Conservation (phyloP, 2,888 invertebrate genomes). For the Phyllotreta cruciferae region DNA sequence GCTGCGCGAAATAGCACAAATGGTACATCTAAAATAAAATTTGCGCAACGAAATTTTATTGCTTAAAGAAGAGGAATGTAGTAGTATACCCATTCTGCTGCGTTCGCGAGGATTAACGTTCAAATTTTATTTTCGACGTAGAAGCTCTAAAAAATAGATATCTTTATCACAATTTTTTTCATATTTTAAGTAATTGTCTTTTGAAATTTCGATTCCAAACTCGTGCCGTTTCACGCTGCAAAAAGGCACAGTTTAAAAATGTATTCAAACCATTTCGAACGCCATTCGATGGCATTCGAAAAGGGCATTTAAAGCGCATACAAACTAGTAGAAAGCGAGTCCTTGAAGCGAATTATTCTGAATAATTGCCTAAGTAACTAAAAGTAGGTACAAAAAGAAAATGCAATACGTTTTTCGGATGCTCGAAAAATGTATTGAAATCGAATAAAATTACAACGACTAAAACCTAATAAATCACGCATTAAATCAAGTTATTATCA, state of each 20-base stretch:
- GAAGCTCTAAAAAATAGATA: constrained; percentile 39
- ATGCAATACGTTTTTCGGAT: constrained; percentile 20
- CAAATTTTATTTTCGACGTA: constrained; percentile 25
- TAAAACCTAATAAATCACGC: constrained; percentile 30
- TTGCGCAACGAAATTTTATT: too few relatives aligned
- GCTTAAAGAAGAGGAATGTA: too few relatives aligned
- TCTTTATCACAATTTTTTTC: constrained; percentile 48
- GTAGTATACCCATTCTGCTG: background rate
- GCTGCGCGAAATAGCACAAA: background rate
- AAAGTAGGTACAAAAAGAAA: constrained; percentile 38
- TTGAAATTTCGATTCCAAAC: constrained; percentile 48
- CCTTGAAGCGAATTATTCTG: constrained; percentile 59
- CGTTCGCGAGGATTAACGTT: background rate
- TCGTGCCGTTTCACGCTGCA: constrained; percentile 51
- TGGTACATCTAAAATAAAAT: background rate
- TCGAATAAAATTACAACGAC: constrained; percentile 12
- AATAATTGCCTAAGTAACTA: constrained; percentile 59
- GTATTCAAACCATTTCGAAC: too few relatives aligned
- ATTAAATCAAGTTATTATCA: constrained; percentile 7
- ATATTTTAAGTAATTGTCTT: constrained; percentile 45
- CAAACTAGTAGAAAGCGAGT: constrained; percentile 40
- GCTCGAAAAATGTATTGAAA: constrained; percentile 37
- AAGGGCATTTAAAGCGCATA: constrained; percentile 37
- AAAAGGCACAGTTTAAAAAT: constrained; percentile 54
- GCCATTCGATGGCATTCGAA: too few relatives aligned